These are phyloP conservation scores for Patella caerulea DNA, from an alignment of 2,888 invertebrate species.

Conservation along the genomic window DNA sequence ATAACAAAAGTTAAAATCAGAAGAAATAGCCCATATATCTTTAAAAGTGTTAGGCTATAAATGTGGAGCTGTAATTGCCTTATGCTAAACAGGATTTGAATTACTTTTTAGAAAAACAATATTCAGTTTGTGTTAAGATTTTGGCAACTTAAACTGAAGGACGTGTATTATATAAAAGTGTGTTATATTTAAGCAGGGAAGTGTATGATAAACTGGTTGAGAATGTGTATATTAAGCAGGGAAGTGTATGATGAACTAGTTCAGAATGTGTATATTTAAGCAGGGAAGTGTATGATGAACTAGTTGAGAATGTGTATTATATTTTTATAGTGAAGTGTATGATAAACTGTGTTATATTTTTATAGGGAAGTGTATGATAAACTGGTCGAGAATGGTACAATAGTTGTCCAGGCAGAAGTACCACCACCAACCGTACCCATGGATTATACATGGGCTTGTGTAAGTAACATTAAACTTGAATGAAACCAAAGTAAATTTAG, in stretches of 20 bases:
- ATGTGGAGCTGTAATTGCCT: too few species aligned
- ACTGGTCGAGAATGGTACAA: slow-evolving; percentile 84
- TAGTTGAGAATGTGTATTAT: background rate
- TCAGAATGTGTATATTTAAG: slow-evolving; percentile 71
- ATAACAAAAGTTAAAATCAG: too few species aligned
- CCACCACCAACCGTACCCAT: slow-evolving; percentile 99
- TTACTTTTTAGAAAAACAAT: too few species aligned
- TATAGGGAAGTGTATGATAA: slow-evolving; percentile 74
- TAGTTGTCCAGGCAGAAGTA: slow-evolving; percentile 90
- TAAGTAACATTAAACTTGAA: slow-evolving; percentile 46
- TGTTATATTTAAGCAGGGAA: background rate
- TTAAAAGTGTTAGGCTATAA: too few species aligned
- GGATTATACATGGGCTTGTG: slow-evolving; percentile 98
- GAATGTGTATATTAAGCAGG: slow-evolving; percentile 66
- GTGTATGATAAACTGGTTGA: slow-evolving; percentile 80
- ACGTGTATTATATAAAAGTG: too few species aligned
- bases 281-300: too few species aligned
- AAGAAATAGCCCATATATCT: too few species aligned
- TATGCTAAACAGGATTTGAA: too few species aligned
- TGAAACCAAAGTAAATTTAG: too few species aligned
- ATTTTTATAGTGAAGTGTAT: slow-evolving; percentile 71
- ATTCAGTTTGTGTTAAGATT: too few species aligned
- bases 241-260: slow-evolving; percentile 80
- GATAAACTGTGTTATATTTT: slow-evolving; percentile 73
- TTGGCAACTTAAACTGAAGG: too few species aligned